Base-by-base conservation (phyloP, 2,113 vertebrate genomes). In the Barbus barbus region DNA sequence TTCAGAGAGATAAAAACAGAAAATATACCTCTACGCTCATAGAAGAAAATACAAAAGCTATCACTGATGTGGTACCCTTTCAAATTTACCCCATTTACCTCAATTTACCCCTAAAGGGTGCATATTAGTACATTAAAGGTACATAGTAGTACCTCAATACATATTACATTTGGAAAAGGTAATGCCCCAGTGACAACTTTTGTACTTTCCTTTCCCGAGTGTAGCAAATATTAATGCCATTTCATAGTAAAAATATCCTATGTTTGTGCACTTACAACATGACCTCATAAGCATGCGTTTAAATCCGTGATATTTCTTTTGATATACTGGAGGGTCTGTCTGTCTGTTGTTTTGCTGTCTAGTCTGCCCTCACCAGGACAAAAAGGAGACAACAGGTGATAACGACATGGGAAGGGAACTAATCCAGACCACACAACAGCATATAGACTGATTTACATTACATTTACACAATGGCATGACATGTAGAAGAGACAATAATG, bases 281-380 rank as follows among this genome's bases (percentile, higher is more conserved):
- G n/a, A n/a, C n/a, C n/a, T n/a, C n/a, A n/a, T n/a, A n/a, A 5
- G 8, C 5, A 53, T 3, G 3, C 16, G 5, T n/a, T 28, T 31
- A 51, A 28, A 2, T 22, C 6, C 24, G 31, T 7, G 11, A 33
- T 69, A 22, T 36, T 69, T 11, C n/a, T n/a, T 72, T 41, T 72
- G 13, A 58, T 8, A 6, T 74, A 8, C 46, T 60, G 9, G 24
- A 83, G 3, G 51, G 3, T 5, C 20, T 46, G 38, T 22, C 65
- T 44, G 28, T 22, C 1, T 36, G 60, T 24, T 77, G 20, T 67
- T 53, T 63, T 77, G n/a, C 22, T 76, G 41, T 77, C 28, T 44
- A 44, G 33, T 83, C 51, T 60, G 74, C 83, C 83, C 83, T 69
- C 74, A 78, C 20, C 74, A 33, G 83, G 74, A 84, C 61, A 78